phyloP scores from a whole-genome alignment of 2,797 vertebrate species.

The Tarsius wallacei region DNA sequence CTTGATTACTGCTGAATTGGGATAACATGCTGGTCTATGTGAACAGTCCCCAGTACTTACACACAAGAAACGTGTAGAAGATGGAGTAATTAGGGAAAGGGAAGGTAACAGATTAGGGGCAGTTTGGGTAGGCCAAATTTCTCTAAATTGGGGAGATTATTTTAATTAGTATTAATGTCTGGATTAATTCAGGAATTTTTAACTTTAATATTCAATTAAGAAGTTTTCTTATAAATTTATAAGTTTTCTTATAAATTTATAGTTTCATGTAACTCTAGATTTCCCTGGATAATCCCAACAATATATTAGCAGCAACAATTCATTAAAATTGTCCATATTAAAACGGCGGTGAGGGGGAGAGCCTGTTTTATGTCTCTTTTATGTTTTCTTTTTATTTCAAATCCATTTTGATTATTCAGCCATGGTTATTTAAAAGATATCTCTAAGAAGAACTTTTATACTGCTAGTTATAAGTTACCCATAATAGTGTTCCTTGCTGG shows the following conservation, averaged over 20 bases:
- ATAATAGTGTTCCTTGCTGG: background rate
- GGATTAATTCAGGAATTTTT: constrained; percentile 44
- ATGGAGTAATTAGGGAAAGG: background rate
- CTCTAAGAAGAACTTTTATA: background rate
- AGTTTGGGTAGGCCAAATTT: background rate
- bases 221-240: constrained; percentile 34
- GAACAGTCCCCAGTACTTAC: background rate
- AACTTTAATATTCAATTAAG: constrained; percentile 23
- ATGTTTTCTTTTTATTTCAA: constrained; percentile 43
- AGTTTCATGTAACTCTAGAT: constrained; percentile 7
- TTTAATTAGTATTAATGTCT: background rate
- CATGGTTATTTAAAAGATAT: constrained; percentile 2
- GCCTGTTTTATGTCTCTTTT: constrained; percentile 9
- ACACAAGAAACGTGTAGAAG: background rate
- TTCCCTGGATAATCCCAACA: background rate
- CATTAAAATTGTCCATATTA: background rate
- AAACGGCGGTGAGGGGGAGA: constrained; percentile 57
- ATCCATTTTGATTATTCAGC: constrained; percentile 50
- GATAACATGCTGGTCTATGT: background rate
- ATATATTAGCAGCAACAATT: background rate
- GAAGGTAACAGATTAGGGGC: background rate
- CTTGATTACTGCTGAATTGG: background rate
- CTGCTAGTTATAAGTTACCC: constrained; percentile 43
- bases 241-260: constrained; percentile 18
- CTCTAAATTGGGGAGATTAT: background rate